These are phyloP conservation scores for Pygathrix nemaeus DNA, from an alignment of 2,113 vertebrate species.

Conservation along the genomic window DNA sequence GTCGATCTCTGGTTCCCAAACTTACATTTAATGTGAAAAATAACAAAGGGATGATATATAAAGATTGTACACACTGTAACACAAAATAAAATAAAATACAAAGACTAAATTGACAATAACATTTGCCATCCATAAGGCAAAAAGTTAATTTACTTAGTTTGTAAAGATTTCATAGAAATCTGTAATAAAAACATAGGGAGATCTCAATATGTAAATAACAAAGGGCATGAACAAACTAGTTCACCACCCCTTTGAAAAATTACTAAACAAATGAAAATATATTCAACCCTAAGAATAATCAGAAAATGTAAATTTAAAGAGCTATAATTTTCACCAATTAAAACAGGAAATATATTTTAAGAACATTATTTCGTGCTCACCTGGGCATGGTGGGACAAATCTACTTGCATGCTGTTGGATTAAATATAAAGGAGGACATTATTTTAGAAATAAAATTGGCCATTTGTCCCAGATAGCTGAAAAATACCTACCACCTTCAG, in stretches of 20 bases:
- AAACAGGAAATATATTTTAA: background rate
- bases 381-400: background rate
- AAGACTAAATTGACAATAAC: background rate
- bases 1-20: background rate
- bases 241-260: background rate
- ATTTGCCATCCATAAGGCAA: background rate
- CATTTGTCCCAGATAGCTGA: background rate
- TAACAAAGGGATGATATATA: background rate
- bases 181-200: background rate
- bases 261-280: background rate
- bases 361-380: background rate
- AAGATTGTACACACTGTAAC: background rate
- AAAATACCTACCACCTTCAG: background rate
- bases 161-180: background rate
- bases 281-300: background rate
- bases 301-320: background rate
- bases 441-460: background rate
- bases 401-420: background rate
- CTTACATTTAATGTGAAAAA: conserved; percentile 34
- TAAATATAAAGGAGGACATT: background rate
- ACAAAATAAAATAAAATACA: conserved; percentile 5
- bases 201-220: background rate
- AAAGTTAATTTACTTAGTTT: background rate
- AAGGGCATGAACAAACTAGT: background rate
- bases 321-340: background rate